Conservation (phyloP, 1,140 invertebrate species). For the Ostrea denselamellosa region DNA sequence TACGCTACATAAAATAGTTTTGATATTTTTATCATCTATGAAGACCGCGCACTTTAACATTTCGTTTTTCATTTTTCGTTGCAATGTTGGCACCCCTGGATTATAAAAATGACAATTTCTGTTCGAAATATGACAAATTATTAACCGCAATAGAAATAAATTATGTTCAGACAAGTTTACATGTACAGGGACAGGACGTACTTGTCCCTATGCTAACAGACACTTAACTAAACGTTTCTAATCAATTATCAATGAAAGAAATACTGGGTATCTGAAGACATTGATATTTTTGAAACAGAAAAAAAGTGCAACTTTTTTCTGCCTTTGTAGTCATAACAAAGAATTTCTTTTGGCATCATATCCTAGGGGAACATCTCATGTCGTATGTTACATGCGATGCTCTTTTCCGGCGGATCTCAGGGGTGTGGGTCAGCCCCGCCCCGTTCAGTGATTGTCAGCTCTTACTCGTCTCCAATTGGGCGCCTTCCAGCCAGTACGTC, state of each 20-base stretch:
- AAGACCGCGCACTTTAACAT: background rate
- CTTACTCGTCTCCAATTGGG: background rate
- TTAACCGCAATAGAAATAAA: no score
- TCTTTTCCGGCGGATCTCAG: background rate
- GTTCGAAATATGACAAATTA: background rate
- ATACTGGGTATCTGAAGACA: no score
- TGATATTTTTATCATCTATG: no score
- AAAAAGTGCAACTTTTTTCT: background rate
- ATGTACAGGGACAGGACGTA: background rate
- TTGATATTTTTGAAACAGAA: background rate
- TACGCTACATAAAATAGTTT: no score
- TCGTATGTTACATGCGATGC: background rate
- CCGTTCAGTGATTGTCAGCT: constrained; percentile 18
- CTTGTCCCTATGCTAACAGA: background rate
- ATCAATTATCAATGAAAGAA: background rate
- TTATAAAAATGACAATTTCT: background rate
- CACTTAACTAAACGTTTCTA: background rate
- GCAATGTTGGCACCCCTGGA: background rate
- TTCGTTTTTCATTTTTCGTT: background rate
- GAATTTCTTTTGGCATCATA: background rate
- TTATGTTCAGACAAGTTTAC: no score
- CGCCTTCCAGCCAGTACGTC: background rate
- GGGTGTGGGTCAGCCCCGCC: background rate
- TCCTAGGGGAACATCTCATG: background rate
- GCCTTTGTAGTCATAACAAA: background rate